Conservation (phyloP, 2,113 vertebrate species). For the Diphyllodes magnificus region DNA sequence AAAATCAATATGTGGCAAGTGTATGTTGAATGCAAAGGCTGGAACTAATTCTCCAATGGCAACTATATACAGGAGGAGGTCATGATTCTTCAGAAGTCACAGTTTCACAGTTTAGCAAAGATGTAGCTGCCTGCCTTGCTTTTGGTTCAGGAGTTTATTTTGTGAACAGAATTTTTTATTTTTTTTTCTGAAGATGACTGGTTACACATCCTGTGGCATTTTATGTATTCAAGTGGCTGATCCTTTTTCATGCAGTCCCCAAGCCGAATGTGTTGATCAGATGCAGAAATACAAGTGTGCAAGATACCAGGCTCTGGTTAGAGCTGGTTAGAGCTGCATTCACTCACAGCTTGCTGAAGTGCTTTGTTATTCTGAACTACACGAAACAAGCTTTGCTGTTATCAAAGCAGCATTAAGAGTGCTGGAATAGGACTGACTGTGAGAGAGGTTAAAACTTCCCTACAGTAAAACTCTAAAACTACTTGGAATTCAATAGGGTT, state of each 20-base stretch:
- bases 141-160: neutral
- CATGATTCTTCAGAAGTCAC: conserved; percentile 16
- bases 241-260: neutral
- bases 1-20: conserved; percentile 17
- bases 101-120: neutral
- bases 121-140: neutral
- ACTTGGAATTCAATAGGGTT: neutral
- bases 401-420: neutral
- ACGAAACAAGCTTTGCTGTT: neutral
- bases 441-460: neutral
- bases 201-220: neutral
- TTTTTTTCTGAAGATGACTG: neutral
- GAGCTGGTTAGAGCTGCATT: neutral
- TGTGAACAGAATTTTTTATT: neutral
- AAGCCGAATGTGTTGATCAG: neutral
- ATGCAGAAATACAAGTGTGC: neutral
- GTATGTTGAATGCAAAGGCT: neutral
- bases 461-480: neutral
- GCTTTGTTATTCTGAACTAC: neutral
- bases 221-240: neutral
- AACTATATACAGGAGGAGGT: neutral
- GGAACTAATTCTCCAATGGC: conserved; percentile 28
- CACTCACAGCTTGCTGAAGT: neutral
- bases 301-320: neutral
- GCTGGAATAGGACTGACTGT: neutral